Evolutionary conservation across 2,888 invertebrate genomes (phyloP), one percentile per base, ranked within the genome.

Genomic region (Allophyes oxyacanthae): DNA sequence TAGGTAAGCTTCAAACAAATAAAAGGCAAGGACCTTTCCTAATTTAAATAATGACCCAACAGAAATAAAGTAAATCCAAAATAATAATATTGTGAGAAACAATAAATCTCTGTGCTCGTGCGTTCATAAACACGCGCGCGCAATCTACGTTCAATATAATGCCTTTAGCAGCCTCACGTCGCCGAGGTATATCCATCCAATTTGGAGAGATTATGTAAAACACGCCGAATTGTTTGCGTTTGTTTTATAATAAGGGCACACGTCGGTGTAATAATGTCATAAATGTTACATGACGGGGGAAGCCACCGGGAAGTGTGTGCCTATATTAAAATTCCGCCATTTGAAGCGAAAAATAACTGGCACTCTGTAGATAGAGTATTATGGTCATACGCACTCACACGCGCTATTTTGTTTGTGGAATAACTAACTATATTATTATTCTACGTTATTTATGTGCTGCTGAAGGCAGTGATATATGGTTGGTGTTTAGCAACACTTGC

Each of bases 171-270:
- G 69, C 72, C 55, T 69, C 73, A 73, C 78, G 71, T 73, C 57
- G 71, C 61, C 49, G 44, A 62, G 65, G 72, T 65, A 72, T 72
- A 80, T 81, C 76, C 79, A 78, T 84, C 84, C 86, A 90, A 89
- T 89, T 88, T 85, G 77, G 80, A 79, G 81, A 85, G 88, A 87
- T 90, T 88, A 90, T 87, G 88, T 84, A 84, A 85, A 86, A 84
- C 81, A 82, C 71, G 77, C 72, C 68, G 78, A 86, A 87, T 87
- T 87, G 87, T 86, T 85, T 83, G 77, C 79, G 76, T 84, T 85
- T 84, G 84, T 86, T 87, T 85, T 80, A 84, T 86, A 84, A 83
- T 82, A 84, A 84, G 75, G 78, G 77, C 75, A 81, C 83, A 81
- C 83, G 81, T 81, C 74, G 71, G 75, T 70, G 79, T 86, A 86